Base-by-base conservation (phyloP, 2,797 vertebrate genomes). In the Parambassis ranga region DNA sequence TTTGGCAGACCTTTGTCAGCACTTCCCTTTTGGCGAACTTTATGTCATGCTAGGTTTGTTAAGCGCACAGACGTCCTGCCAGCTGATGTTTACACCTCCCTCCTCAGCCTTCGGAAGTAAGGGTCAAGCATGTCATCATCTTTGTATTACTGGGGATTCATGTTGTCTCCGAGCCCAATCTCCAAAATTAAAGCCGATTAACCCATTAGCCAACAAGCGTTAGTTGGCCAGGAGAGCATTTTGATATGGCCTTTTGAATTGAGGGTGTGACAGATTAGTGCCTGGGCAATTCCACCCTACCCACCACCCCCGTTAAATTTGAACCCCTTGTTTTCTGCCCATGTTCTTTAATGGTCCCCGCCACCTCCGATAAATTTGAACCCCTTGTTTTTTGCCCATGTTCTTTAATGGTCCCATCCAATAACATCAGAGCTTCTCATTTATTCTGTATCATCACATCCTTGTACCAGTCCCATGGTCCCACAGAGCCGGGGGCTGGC, bases 371-470 rank as follows among this genome's bases (percentile, higher is more conserved):
- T 36, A 42, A 83, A 44, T 33, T 65, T 75, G 51, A 71, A 61
- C 77, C 71, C 24, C 9, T 14, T 28, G 63, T 71, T 71, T 81
- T 50, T 19, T 5, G 23, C 59, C 44, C 55, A 30, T 74, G 74
- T 50, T 84, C 85, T 87, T 67, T 76, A 37, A 55, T 83, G 85
- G 88, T 58, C 85, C 44, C 16, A 13, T 46, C 9, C 26, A 24
- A 62, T 49, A 62, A 23, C n/a, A 38, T 20, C 30, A 7, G 27
- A 22, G 39, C 27, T 37, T 22, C 43, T 50, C 37, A 32, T 26
- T 30, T 50, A 38, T 18, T 33, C 11, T 4, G 37, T 70, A n/a
- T 13, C 5, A 26, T 63, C 49, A 19, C 55, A 57, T 68, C 72
- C 75, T 38, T 0, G 1, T 6, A 2, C 63, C 36, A 26, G 56